These are phyloP conservation scores for Malthinus flaveolus DNA, from an alignment of 2,888 invertebrate genomes.

Conservation along the genomic window DNA sequence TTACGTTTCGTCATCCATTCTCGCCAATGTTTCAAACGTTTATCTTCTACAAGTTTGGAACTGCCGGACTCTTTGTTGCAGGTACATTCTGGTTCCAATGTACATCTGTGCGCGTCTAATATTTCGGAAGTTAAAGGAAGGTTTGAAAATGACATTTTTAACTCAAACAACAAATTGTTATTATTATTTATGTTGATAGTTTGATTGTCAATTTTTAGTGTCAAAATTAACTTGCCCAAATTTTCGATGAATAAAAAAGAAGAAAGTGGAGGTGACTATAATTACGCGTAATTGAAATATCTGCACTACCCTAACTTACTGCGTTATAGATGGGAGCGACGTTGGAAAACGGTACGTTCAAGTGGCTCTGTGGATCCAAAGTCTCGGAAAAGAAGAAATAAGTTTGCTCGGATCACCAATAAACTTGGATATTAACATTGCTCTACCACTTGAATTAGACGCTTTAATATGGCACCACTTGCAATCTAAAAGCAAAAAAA, in stretches of 20 bases:
- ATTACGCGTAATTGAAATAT: neutral
- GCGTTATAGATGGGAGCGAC: neutral
- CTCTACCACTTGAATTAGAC: slow-evolving; percentile 53
- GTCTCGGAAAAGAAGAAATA: slow-evolving; percentile 8
- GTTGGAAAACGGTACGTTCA: too few relatives aligned
- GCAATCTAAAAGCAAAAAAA: slow-evolving; percentile 62
- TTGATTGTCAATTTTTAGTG: neutral
- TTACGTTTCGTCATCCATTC: slow-evolving; percentile 44
- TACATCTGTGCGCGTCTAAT: slow-evolving; percentile 9
- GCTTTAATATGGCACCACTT: slow-evolving; percentile 63
- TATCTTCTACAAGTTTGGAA: slow-evolving; percentile 22
- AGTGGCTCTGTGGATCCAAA: slow-evolving; percentile 16
- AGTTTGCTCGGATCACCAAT: slow-evolving; percentile 53
- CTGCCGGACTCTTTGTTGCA: neutral
- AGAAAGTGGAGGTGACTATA: neutral
- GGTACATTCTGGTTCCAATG: neutral
- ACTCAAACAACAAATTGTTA: neutral
- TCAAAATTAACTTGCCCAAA: neutral
- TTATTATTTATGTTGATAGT: too few relatives aligned
- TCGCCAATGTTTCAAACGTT: slow-evolving; percentile 43
- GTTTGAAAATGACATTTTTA: slow-evolving; percentile 22
- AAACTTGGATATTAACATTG: slow-evolving; percentile 51
- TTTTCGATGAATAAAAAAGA: neutral
- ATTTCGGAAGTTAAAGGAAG: slow-evolving; percentile 17
- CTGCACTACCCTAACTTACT: too few relatives aligned